Evolutionary conservation across 2,888 invertebrate species (phyloP), one percentile per base, ranked within the genome.

Genomic region (Peribatodes rhomboidaria): DNA sequence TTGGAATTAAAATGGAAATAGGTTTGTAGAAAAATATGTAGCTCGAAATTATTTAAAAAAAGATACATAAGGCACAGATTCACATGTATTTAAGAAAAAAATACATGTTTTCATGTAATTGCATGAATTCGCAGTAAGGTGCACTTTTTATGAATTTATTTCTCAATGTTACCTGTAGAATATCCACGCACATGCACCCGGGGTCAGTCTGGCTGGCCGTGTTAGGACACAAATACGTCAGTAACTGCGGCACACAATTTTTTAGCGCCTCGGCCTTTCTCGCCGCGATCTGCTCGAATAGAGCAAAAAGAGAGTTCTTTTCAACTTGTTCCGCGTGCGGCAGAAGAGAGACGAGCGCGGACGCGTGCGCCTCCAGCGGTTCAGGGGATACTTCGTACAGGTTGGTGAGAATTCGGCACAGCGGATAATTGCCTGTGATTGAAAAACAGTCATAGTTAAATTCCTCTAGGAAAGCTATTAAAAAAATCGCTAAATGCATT

Each of bases 321-420:
- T 98, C 98, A 71, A 97, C 95, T 65, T 96, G 95, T 81, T 98
- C 98, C 81, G 98, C 98, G 76, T 96, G 96, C 0, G 97, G 96
- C 56, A 98, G 89, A 13, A 98, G 94, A 0, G 96, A 95, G 0
- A 98, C 96, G 39, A 99, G 92, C 1, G 97, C 96, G 84, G 97
- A 95, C 1, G 97, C 96, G 87, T 98, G 97, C 7, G 97, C 97
- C 75, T 98, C 96, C 20, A 98, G 95, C 0, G 97, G 96, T 76
- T 97, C 97, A 1, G 96, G 96, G 50, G 98, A 97, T 18, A 98
- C 97, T 78, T 96, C 96, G 85, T 98, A 98, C 41, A 98, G 96
- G 89, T 98, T 98, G 0, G 98, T 98, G 68, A 99, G 94, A 41
- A 98, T 98, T 54, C 98, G 94, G 69, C 98, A 96, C 20, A 99